These are phyloP conservation scores for Pseudomyrmex pallidus DNA, from an alignment of 1,140 invertebrate genomes.

Conservation along the genomic window DNA sequence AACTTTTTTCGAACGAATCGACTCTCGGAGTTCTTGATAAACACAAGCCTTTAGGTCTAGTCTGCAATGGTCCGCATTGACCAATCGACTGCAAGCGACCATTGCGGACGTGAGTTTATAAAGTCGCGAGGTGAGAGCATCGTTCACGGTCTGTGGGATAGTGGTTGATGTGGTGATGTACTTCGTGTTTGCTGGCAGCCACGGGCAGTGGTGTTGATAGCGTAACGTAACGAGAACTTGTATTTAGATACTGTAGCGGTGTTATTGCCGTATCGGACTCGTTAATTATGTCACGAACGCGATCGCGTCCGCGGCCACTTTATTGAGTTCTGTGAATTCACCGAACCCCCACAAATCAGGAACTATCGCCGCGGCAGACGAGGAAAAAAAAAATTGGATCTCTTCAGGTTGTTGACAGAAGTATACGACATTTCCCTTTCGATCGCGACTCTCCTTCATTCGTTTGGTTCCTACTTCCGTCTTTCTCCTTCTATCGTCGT, in stretches of 20 bases:
- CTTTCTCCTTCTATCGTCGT: not conserved
- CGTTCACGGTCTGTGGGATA: not conserved
- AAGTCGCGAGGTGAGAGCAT: constrained; percentile 3
- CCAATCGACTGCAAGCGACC: too few relatives aligned
- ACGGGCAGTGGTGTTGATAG: not conserved
- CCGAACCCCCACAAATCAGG: not conserved
- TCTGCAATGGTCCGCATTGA: too few relatives aligned
- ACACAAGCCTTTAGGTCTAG: too few relatives aligned
- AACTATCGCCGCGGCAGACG: not conserved
- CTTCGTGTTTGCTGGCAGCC: not conserved
- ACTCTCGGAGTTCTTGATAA: too few relatives aligned
- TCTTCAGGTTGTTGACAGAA: constrained; percentile 30
- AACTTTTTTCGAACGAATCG: too few relatives aligned
- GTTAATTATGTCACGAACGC: constrained; percentile 51
- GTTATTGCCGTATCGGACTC: not conserved
- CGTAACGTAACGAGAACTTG: constrained; percentile 16
- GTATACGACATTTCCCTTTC: not conserved
- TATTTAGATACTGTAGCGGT: not conserved
- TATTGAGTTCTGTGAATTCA: not conserved
- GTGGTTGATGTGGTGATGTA: constrained; percentile 2
- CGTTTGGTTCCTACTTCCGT: not conserved
- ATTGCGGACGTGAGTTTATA: too few relatives aligned
- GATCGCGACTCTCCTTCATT: not conserved
- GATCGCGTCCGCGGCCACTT: not conserved
- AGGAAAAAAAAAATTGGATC: not conserved